Evolutionary conservation across 2,797 vertebrate genomes (phyloP), one percentile per base, ranked within the genome.

Genomic region (Otolemur crassicaudatus): DNA sequence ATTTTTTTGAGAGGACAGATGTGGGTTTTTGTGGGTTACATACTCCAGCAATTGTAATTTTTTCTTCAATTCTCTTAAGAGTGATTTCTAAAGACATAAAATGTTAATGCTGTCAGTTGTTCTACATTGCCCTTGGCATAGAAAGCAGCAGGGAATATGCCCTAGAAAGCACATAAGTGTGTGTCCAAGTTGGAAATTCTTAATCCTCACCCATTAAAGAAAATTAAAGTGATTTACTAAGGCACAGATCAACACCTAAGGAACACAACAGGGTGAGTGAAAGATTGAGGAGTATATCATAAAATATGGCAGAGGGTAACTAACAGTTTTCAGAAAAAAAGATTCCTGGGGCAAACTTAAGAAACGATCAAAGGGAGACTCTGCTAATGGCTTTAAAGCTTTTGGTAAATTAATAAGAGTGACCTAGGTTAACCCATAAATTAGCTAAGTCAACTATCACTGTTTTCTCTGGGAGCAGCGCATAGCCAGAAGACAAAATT

Each of bases 321-420:
- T 97, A 96, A 96, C 67, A 89, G n/a, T 97, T 96, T 96, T 95
- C 86, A 97, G 98, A 97, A 93, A 96, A 91, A 79, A 96, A 91
- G 80, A 95, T 97, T 97, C 90, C 97, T 87, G 91, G 91, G 94
- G 93, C 92, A 98, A 97, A 98, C 40, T 97, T 79, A 97, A 73
- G 85, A 96, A 89, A 90, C 94, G 92, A 97, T 98, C 97, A 97
- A 98, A 98, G 85, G 73, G 88, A 96, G 96, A 43, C 72, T 53
- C 86, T 96, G 97, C 88, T 97, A 95, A 95, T 90, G 93, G 87
- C 80, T 97, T 97, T 98, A 95, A 97, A 97, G 87, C 92, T 98
- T 97, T 97, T 85, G 29, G 69, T 80, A 97, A 98, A 97, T 97
- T 96, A 96, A 96, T 83, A 82, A 94, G 81, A 73, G 97, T 97